phyloP scores from a whole-genome alignment of 2,113 vertebrate species.

The Canis aureus region DNA sequence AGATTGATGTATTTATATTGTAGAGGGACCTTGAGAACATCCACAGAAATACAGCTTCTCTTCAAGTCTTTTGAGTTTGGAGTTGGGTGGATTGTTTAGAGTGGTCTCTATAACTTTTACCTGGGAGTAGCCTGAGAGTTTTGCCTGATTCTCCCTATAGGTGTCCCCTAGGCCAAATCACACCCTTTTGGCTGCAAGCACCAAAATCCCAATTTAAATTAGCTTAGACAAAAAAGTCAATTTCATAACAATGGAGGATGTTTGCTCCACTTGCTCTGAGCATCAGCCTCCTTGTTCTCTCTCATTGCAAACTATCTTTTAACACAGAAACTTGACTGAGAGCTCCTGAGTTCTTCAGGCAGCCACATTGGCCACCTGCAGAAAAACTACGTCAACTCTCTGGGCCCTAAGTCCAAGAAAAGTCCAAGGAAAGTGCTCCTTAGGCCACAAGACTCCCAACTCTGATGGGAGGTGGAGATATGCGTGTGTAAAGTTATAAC shows the following conservation, averaged over 20 bases:
- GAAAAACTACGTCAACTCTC: neutral
- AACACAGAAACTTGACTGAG: neutral
- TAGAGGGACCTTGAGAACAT: neutral
- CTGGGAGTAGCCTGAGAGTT: neutral
- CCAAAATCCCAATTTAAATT: neutral
- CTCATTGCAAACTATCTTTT: neutral
- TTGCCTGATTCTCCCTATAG: neutral
- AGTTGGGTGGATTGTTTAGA: neutral
- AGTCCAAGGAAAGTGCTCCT: neutral
- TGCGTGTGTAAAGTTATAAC: neutral
- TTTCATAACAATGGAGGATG: neutral
- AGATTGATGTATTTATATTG: neutral
- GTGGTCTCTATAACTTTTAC: neutral
- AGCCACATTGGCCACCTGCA: neutral
- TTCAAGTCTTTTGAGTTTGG: neutral
- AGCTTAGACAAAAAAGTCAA: neutral
- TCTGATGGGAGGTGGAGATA: neutral
- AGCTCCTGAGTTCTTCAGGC: neutral
- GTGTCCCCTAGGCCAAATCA: neutral
- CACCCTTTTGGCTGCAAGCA: neutral
- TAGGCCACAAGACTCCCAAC: neutral
- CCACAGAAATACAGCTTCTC: neutral
- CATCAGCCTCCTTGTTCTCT: neutral
- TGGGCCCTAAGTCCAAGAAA: neutral
- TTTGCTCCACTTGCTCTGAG: neutral